Evolutionary conservation across 2,888 invertebrate species (phyloP).

Genomic region (Anagyrus pseudococci): DNA sequence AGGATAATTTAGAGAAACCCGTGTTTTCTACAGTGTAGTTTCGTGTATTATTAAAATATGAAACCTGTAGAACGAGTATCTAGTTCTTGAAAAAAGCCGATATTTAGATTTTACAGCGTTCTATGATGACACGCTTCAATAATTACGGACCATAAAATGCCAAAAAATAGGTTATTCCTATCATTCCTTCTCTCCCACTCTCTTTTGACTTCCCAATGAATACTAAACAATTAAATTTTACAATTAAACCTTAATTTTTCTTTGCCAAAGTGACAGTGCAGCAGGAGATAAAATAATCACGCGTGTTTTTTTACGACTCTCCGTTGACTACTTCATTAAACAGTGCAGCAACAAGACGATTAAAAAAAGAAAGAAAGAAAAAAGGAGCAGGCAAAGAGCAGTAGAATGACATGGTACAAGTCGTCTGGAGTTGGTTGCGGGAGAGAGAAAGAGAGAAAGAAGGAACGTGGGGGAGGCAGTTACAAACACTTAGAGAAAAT

Average conservation of each 20-base stretch:
- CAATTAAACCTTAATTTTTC: too few species aligned
- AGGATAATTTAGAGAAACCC: too few species aligned
- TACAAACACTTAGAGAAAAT: constrained; percentile 22
- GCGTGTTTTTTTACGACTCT: background rate
- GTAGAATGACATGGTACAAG: too few species aligned
- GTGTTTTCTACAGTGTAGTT: too few species aligned
- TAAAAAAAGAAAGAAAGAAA: constrained; percentile 1
- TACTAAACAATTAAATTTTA: constrained; percentile 5
- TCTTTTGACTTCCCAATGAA: constrained; percentile 3
- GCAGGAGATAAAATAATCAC: background rate
- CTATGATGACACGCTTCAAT: too few species aligned
- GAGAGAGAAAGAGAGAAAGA: background rate
- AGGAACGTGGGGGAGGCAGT: constrained; percentile 2
- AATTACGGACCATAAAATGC: background rate
- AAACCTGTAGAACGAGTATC: too few species aligned
- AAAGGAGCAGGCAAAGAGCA: background rate
- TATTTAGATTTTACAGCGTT: too few species aligned
- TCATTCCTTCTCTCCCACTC: background rate
- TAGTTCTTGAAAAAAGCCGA: too few species aligned
- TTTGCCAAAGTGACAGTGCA: background rate
- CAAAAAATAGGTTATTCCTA: background rate
- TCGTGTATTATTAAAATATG: too few species aligned
- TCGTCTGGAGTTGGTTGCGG: too few species aligned
- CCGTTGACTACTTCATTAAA: background rate
- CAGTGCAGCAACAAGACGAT: background rate